Evolutionary conservation across 2,113 vertebrate species (phyloP).

Genomic region (Scolopax mira): DNA sequence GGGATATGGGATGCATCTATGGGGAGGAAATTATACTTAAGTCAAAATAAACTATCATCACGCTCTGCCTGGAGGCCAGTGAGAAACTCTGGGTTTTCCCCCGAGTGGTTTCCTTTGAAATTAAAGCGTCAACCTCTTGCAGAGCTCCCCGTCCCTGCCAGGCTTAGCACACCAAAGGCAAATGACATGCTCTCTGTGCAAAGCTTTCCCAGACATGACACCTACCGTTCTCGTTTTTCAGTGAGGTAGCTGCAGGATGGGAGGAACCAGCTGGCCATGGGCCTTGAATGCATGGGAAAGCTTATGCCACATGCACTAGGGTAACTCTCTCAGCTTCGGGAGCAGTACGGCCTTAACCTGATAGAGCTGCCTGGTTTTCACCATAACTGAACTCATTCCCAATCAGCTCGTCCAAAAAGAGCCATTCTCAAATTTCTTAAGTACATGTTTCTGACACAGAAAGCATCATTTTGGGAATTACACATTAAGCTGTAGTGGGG

Average conservation of each 20-base stretch:
- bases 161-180: background rate
- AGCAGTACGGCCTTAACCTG: background rate
- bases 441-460: background rate
- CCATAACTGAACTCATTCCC: background rate
- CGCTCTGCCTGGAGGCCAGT: background rate
- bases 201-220: background rate
- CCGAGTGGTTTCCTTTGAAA: background rate
- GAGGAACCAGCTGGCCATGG: background rate
- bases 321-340: background rate
- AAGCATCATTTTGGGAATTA: background rate
- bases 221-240: background rate
- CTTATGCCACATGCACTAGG: background rate
- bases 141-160: background rate
- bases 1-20: background rate
- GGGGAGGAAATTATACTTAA: background rate
- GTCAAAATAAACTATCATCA: background rate
- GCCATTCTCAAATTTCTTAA: background rate
- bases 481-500: accelerated
- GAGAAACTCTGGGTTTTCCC: background rate
- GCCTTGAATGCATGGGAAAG: background rate
- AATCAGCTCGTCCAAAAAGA: background rate
- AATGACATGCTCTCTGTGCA: background rate
- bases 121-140: background rate
- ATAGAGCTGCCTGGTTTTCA: background rate
- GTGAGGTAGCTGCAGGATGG: background rate